phyloP scores from a whole-genome alignment of 1,140 invertebrate genomes.

The Pseudomyrmex gracilis region DNA sequence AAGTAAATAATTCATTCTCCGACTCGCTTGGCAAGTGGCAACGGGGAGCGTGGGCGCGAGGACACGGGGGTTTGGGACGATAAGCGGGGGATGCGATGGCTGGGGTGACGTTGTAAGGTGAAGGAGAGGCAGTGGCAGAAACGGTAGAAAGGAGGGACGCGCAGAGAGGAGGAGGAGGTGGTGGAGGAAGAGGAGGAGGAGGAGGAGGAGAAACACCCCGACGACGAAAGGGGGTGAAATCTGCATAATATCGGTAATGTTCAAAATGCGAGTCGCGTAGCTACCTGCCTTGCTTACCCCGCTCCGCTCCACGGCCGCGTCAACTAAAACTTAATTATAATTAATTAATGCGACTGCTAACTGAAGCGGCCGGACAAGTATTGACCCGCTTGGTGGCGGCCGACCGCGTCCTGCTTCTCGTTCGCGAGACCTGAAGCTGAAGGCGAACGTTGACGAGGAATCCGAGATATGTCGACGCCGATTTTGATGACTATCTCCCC shows the following conservation, averaged over 20 bases:
- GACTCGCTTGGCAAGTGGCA: constrained; percentile 77
- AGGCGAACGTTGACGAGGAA: constrained; percentile 5
- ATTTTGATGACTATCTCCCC: neutral
- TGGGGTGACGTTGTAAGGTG: constrained; percentile 44
- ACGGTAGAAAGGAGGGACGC: neutral
- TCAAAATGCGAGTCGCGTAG: constrained; percentile 85
- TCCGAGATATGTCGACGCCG: neutral
- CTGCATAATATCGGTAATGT: constrained; percentile 85
- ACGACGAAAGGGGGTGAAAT: constrained; percentile 71
- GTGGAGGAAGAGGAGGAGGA: neutral
- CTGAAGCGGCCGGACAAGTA: constrained; percentile 79
- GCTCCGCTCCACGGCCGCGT: constrained; percentile 85
- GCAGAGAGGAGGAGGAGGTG: neutral
- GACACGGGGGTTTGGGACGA: neutral
- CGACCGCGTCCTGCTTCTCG: constrained; percentile 60
- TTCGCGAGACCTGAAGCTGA: neutral
- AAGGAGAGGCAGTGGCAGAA: constrained; percentile 49
- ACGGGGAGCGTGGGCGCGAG: constrained; percentile 63
- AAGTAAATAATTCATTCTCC: constrained; percentile 83
- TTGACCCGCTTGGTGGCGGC: constrained; percentile 71
- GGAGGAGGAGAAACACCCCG: constrained; percentile 18
- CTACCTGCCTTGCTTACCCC: constrained; percentile 79
- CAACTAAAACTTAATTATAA: constrained; percentile 93
- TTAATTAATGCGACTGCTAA: constrained; percentile 89
- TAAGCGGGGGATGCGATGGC: constrained; percentile 10